phyloP scores from a whole-genome alignment of 2,113 vertebrate species.

The Tauraco erythrolophus region DNA sequence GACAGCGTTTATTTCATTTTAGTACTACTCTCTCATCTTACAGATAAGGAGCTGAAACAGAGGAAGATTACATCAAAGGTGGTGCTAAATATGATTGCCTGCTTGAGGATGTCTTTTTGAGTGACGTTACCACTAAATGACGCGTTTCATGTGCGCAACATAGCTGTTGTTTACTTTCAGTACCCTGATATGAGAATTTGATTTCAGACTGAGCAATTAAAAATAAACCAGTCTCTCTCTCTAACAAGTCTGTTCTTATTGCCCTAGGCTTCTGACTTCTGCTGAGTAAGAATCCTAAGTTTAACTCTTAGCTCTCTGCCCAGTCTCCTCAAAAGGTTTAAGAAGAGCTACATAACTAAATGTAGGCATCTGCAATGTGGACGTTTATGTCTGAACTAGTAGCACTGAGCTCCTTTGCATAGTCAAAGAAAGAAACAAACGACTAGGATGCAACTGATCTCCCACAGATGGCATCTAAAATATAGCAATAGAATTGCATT shows the following conservation, averaged over 20 bases:
- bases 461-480: not conserved
- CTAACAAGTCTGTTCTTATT: not conserved
- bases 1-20: not conserved
- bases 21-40: not conserved
- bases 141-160: rapidly evolving
- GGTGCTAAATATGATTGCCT: not conserved
- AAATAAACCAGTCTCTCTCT: not conserved
- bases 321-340: not conserved
- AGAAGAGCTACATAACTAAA: not conserved
- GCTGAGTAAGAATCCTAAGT: not conserved
- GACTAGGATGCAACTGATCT: not conserved
- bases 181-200: not conserved
- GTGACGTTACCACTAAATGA: not conserved
- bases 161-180: not conserved
- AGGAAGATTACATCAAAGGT: not conserved
- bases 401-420: not conserved
- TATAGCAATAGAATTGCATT: not conserved
- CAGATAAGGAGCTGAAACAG: not conserved
- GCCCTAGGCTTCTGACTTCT: not conserved
- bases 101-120: not conserved
- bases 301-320: not conserved
- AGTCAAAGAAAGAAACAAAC: not conserved
- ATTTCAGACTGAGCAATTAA: not conserved
- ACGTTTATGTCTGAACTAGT: not conserved
- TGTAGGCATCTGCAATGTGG: not conserved